phyloP scores from a whole-genome alignment of 2,888 invertebrate genomes.

The Acleris holmiana region DNA sequence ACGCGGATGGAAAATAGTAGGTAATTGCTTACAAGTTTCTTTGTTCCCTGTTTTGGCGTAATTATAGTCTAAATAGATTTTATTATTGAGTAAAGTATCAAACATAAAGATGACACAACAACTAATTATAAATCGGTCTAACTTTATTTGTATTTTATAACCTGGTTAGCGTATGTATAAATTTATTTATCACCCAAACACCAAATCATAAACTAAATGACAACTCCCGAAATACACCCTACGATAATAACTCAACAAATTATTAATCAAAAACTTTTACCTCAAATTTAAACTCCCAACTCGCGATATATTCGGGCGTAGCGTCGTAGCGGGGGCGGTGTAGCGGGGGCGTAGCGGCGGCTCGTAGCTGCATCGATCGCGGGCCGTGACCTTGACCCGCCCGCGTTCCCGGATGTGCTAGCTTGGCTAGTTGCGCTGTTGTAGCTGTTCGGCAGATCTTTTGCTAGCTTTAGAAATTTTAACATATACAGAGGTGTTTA shows the following conservation, averaged over 20 bases:
- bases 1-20: too few species aligned
- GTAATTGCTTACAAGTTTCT: too few species aligned
- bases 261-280: conserved; percentile 1
- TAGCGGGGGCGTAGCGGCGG: conserved; percentile 58
- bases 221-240: too few species aligned
- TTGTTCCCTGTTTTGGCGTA: too few species aligned
- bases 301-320: conserved; percentile 40
- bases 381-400: conserved; percentile 87
- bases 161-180: too few species aligned
- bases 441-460: conserved; percentile 72
- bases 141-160: too few species aligned
- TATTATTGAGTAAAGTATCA: too few species aligned
- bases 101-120: too few species aligned
- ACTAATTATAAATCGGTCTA: too few species aligned
- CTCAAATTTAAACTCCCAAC: conserved; percentile 33
- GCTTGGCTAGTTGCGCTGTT: conserved; percentile 75
- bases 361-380: conserved; percentile 86
- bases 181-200: background rate
- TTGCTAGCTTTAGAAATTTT: conserved; percentile 51
- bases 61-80: too few species aligned
- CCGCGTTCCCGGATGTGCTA: conserved; percentile 82
- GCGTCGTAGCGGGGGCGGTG: conserved; percentile 52
- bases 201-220: too few species aligned
- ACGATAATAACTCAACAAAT: background rate
- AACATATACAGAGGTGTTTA: background rate